Evolutionary conservation across 2,888 invertebrate species (phyloP).

Genomic region (Carpatolechia fugitivella): DNA sequence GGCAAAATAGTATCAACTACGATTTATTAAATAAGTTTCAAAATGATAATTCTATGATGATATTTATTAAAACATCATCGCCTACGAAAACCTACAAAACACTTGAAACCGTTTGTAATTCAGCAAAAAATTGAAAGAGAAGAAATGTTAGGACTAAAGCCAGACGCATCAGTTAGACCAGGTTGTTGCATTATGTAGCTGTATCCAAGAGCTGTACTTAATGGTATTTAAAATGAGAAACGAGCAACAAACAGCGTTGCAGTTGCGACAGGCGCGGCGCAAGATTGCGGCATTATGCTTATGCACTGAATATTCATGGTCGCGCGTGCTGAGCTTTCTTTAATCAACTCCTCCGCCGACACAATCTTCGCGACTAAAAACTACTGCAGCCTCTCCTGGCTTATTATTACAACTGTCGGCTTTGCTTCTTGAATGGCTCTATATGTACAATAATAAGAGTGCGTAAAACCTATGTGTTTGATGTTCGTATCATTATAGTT

Average conservation of each 20-base stretch:
- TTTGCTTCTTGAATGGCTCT: slow-evolving; percentile 7
- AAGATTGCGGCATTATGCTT: slow-evolving; percentile 68
- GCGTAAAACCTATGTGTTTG: too few relatives aligned
- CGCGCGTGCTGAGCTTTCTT: slow-evolving; percentile 52
- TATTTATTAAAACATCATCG: too few relatives aligned
- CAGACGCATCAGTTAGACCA: neutral
- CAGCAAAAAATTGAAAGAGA: too few relatives aligned
- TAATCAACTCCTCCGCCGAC: slow-evolving; percentile 59
- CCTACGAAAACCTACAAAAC: too few relatives aligned
- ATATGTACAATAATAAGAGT: neutral
- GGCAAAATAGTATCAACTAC: too few relatives aligned
- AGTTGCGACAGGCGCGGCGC: slow-evolving; percentile 48
- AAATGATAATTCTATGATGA: too few relatives aligned
- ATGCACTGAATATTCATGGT: slow-evolving; percentile 70
- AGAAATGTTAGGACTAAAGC: neutral
- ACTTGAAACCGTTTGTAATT: too few relatives aligned
- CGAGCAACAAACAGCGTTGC: slow-evolving; percentile 68
- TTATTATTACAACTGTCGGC: slow-evolving; percentile 13
- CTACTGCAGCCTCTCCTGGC: slow-evolving; percentile 27
- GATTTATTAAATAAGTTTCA: too few relatives aligned
- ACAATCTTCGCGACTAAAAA: slow-evolving; percentile 36
- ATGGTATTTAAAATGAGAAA: slow-evolving; percentile 66
- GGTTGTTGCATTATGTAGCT: slow-evolving; percentile 2
- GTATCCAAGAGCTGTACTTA: slow-evolving; percentile 4
- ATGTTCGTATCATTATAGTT: too few relatives aligned